Evolutionary conservation across 2,888 invertebrate genomes (phyloP).

Genomic region (Eupeodes latifasciatus): DNA sequence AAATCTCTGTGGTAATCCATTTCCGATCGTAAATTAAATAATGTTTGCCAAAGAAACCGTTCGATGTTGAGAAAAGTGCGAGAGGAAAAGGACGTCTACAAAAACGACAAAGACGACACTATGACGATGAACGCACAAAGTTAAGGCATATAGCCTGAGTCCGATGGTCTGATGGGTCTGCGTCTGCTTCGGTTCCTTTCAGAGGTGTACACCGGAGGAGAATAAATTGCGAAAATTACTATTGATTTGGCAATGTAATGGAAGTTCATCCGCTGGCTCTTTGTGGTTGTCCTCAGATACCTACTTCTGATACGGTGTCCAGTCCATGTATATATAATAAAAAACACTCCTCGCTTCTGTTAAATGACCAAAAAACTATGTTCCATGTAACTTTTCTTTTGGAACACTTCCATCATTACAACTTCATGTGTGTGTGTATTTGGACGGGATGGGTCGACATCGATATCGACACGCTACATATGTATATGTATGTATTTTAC

Average conservation of each 20-base stretch:
- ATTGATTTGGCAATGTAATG: constrained; percentile 74
- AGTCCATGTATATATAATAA: constrained; percentile 62
- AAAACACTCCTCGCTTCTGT: constrained; percentile 40
- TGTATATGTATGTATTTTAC: neutral
- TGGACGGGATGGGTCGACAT: neutral
- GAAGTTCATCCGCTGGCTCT: constrained; percentile 40
- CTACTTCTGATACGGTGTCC: constrained; percentile 56
- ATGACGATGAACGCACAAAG: constrained; percentile 38
- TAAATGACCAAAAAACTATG: constrained; percentile 53
- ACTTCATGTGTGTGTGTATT: constrained; percentile 22
- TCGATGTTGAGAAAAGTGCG: constrained; percentile 13
- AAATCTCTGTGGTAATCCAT: constrained; percentile 76
- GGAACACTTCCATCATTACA: constrained; percentile 70
- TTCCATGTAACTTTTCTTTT: constrained; percentile 62
- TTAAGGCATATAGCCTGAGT: constrained; percentile 22
- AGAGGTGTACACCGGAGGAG: neutral
- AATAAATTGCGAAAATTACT: constrained; percentile 71
- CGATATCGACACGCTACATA: too few relatives aligned
- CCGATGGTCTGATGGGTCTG: too few relatives aligned
- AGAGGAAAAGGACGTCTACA: neutral
- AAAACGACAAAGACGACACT: constrained; percentile 7
- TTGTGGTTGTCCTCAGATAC: constrained; percentile 52
- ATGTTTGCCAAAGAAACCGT: constrained; percentile 62
- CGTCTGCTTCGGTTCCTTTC: too few relatives aligned
- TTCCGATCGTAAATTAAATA: constrained; percentile 76